Percentiles rank a stretch among this genome's conserved stretches.
These are phyloP conservation scores for Neosilurus hyrtlii DNA, from an alignment of 2,797 vertebrate species.

Conservation along the genomic window DNA sequence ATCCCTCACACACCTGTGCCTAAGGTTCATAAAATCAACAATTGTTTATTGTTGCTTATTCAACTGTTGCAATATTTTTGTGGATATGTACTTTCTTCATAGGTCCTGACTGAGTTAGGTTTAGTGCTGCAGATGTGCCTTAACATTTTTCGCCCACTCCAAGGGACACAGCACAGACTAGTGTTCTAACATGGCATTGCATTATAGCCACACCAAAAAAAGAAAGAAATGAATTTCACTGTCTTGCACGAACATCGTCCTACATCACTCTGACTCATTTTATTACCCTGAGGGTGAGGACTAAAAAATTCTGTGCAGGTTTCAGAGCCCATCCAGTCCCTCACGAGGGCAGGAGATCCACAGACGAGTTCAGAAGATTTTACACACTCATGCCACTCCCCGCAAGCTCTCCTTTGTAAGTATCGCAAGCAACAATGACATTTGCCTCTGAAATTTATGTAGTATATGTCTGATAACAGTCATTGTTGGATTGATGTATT, in stretches of 20 bases:
- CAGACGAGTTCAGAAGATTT: constrained; percentile 84
- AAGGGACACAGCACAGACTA: constrained; percentile 87
- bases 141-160: constrained; percentile 41
- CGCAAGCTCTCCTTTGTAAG: constrained; percentile 69
- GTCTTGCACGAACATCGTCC: background rate
- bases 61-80: background rate
- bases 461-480: background rate
- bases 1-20: background rate
- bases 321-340: constrained; percentile 74
- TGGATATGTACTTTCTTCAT: constrained; percentile 14
- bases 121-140: background rate
- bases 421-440: constrained; percentile 17
- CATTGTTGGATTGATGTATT: background rate
- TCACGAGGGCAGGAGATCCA: constrained; percentile 89
- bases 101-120: constrained; percentile 4
- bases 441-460: background rate
- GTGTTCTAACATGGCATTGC: constrained; percentile 68
- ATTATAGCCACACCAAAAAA: background rate
- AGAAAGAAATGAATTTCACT: background rate
- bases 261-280: background rate
- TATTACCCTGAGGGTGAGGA: background rate
- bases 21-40: background rate
- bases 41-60: background rate
- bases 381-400: constrained; percentile 80
- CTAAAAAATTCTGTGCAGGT: constrained; percentile 65